phyloP scores from a whole-genome alignment of 2,113 vertebrate species.

The Rhinolophus ferrumequinum region DNA sequence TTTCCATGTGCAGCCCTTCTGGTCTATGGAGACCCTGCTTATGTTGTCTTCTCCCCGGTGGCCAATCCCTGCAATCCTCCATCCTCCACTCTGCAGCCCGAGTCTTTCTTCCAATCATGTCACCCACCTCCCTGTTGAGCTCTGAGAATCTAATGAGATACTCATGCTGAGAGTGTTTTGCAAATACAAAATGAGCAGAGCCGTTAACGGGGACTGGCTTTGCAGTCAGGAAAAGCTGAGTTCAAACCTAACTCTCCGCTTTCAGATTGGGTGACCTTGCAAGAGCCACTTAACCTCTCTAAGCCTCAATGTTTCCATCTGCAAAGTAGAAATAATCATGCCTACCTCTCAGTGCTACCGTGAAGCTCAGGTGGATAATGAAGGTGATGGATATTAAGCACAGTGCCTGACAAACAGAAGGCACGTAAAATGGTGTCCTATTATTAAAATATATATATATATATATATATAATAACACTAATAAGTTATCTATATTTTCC shows the following conservation, averaged over 20 bases:
- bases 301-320: background rate
- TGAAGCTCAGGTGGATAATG: background rate
- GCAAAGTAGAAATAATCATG: background rate
- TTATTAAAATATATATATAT: background rate
- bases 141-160: constrained; percentile 16
- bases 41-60: background rate
- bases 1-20: background rate
- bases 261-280: background rate
- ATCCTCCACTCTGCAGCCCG: background rate
- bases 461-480: background rate
- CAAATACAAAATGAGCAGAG: background rate
- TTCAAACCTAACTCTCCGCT: background rate
- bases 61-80: background rate
- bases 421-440: background rate
- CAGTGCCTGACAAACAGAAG: background rate
- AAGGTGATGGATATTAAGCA: background rate
- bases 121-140: background rate
- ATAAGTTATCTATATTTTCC: background rate
- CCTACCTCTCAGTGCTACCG: background rate
- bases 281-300: background rate
- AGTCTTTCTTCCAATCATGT: background rate
- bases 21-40: background rate
- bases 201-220: background rate
- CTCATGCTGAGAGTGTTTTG: background rate
- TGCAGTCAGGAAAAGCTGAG: background rate